Evolutionary conservation across 2,113 vertebrate species (phyloP).

Genomic region (Promerops cafer): DNA sequence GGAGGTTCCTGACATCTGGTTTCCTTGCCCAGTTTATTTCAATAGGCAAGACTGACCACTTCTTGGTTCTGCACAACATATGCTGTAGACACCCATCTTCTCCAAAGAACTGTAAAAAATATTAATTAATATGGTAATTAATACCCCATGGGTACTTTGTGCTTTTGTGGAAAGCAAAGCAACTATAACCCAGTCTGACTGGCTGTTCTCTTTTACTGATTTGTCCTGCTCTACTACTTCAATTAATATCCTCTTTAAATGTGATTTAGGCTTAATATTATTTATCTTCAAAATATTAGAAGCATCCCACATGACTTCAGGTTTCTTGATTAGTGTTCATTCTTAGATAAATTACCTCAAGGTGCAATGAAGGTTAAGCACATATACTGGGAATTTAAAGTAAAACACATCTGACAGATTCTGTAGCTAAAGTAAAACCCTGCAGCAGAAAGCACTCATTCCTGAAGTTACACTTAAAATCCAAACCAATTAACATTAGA

Average conservation of each 20-base stretch:
- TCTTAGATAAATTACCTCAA: neutral
- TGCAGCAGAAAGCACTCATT: neutral
- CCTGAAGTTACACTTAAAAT: neutral
- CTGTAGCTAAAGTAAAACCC: neutral
- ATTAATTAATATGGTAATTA: conserved; percentile 2
- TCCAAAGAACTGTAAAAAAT: neutral
- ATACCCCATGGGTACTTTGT: neutral
- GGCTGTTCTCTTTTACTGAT: neutral
- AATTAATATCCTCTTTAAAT: neutral
- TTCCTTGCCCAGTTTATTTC: neutral
- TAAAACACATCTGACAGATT: neutral
- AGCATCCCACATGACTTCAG: neutral
- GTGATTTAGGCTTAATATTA: neutral
- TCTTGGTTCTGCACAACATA: neutral
- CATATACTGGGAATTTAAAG: neutral
- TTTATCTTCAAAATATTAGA: neutral
- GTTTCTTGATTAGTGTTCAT: neutral
- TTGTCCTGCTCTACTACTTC: neutral
- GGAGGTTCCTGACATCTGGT: neutral
- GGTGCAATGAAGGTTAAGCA: neutral
- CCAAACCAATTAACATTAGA: neutral
- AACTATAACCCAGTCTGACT: neutral
- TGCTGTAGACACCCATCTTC: neutral
- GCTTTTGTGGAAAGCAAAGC: conserved; percentile 3
- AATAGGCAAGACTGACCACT: neutral